Base-by-base conservation (phyloP, 1,140 invertebrate species). In the Bombus picipes region DNA sequence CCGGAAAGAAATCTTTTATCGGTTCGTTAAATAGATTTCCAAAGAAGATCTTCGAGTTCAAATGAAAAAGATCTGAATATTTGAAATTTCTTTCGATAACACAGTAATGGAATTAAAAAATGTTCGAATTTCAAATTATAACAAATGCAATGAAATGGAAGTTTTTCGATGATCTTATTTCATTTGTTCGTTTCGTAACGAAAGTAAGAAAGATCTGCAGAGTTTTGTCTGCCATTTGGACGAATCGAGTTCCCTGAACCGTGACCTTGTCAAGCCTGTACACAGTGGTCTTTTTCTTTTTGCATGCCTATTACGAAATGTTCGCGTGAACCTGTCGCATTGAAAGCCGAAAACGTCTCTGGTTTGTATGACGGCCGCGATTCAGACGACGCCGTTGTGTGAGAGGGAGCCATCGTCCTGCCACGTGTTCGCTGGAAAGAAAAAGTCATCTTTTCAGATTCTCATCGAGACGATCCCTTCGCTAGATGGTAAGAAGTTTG, bases 391-490 rank as follows among this genome's bases (percentile, higher is more conserved):
- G 47, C 47, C 47, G 83, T 93, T 95, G 71, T 92, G 94, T 41
- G 94, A 92, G 32, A 94, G 87, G 75, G 92, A 89, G 18, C 87
- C 92, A 62, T 94, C 94, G 68, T 94, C 93, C 83, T 92, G 91
- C 95, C 95, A 95, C 90, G 93, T 94, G 81, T 95, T 95, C 74
- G 95, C 95, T 95, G 92, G 88, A 93, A 94, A 94, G 83, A 94
- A 92, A 91, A 94, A 93, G 77, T 93, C 90, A 90, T 93, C 89
- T 93, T 92, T 94, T 93, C 87, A 93, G 88, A 94, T 91, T 92
- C 89, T 89, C 90, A 91, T 93, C 87, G 89, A 87, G 87, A 88
- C 76, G 78, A 89, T 91, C 43, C 76, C 85, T 87, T 87, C 80
- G 82, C 80, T 81, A 73, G 39, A 82, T 70, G 74, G 74, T 73